Evolutionary conservation across 2,888 invertebrate genomes (phyloP).

Genomic region (Rapana venosa): DNA sequence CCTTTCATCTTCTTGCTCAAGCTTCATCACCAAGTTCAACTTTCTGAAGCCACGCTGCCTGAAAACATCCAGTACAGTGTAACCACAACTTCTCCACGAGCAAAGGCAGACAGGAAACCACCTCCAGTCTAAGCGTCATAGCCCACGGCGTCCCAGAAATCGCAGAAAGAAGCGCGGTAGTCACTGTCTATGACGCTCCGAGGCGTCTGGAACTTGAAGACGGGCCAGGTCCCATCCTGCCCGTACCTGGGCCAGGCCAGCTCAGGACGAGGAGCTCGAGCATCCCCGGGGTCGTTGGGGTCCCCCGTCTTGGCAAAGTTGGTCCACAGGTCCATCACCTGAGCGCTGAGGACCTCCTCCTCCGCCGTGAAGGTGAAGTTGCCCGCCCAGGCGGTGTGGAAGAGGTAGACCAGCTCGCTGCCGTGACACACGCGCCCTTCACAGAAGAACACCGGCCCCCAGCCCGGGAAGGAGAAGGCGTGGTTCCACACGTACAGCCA

Average conservation of each 20-base stretch:
- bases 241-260: slow-evolving; percentile 60
- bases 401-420: slow-evolving; percentile 67
- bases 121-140: slow-evolving; percentile 55
- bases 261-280: background rate
- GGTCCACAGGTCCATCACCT: slow-evolving; percentile 67
- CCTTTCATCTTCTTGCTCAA: no score
- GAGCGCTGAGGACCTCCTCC: slow-evolving; percentile 58
- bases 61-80: no score
- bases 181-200: slow-evolving; percentile 50
- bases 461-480: slow-evolving; percentile 63
- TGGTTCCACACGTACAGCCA: slow-evolving; percentile 67
- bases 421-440: slow-evolving; percentile 70
- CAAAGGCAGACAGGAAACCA: no score
- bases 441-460: slow-evolving; percentile 64
- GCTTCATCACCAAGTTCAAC: no score
- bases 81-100: no score
- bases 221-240: slow-evolving; percentile 45
- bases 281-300: slow-evolving; percentile 55
- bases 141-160: slow-evolving; percentile 70
- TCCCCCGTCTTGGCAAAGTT: slow-evolving; percentile 72
- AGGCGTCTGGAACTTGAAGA: slow-evolving; percentile 60
- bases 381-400: slow-evolving; percentile 58
- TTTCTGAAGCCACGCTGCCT: no score
- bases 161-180: slow-evolving; percentile 59
- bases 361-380: slow-evolving; percentile 60